Conservation (phyloP, 1,140 invertebrate species). For the Sitophilus oryzae region DNA sequence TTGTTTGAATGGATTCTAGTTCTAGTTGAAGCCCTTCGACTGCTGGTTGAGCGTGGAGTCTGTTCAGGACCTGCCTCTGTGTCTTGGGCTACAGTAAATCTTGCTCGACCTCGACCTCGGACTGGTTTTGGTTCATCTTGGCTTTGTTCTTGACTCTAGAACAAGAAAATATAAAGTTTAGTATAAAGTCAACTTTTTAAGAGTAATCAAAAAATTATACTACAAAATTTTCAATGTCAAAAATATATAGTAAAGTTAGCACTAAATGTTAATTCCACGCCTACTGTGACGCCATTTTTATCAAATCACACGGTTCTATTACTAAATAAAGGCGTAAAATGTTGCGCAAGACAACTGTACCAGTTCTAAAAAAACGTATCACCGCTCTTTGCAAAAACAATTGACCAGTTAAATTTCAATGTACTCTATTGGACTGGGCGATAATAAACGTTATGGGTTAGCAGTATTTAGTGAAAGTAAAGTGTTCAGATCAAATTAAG, state of each 20-base stretch:
- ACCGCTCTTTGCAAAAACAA: not conserved
- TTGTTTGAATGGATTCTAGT: slow-evolving; percentile 22
- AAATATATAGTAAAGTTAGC: too few species aligned
- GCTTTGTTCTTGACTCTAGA: slow-evolving; percentile 28
- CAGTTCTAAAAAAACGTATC: not conserved
- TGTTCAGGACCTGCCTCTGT: slow-evolving; percentile 18
- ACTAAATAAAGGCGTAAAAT: too few species aligned
- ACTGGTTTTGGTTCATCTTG: slow-evolving; percentile 20
- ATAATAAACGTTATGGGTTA: too few species aligned
- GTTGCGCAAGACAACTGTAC: not conserved
- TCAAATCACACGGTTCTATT: too few species aligned
- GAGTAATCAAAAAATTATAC: too few species aligned
- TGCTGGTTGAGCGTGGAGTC: slow-evolving; percentile 7
- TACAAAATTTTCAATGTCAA: too few species aligned
- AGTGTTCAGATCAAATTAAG: not conserved
- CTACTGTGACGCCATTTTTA: too few species aligned
- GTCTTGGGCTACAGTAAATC: slow-evolving; percentile 34
- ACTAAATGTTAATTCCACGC: too few species aligned
- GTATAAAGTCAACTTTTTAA: too few species aligned
- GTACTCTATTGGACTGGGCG: too few species aligned
- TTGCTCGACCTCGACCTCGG: slow-evolving; percentile 34
- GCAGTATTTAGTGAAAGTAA: slow-evolving; percentile 1
- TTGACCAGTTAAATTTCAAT: not conserved
- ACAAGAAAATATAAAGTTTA: too few species aligned
- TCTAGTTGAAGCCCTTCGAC: slow-evolving; percentile 21